Conservation (phyloP, 2,888 invertebrate species). For the Bimastos eiseni region DNA sequence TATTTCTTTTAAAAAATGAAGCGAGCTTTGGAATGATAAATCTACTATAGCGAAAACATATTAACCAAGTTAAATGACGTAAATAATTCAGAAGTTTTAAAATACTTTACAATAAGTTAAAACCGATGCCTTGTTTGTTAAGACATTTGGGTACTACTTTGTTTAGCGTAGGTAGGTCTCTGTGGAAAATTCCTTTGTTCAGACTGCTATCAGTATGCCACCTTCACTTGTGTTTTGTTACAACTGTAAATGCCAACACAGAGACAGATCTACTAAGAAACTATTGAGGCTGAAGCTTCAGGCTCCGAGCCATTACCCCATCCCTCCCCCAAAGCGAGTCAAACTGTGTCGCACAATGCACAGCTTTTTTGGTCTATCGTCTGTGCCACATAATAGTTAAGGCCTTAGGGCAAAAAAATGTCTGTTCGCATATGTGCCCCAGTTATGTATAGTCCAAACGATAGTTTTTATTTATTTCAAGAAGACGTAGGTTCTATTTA, state of each 20-base stretch:
- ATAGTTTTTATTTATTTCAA: not conserved
- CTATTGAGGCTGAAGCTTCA: too few species aligned
- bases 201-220: not conserved
- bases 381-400: too few species aligned
- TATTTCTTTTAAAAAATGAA: not conserved
- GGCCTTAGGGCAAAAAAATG: too few species aligned
- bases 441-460: not conserved
- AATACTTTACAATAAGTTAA: not conserved
- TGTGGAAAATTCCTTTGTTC: conserved; percentile 13
- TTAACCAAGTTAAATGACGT: not conserved
- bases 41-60: not conserved
- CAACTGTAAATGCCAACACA: not conserved
- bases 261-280: too few species aligned
- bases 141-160: not conserved
- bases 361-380: too few species aligned
- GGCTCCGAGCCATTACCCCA: too few species aligned
- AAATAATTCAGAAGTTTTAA: not conserved
- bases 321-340: too few species aligned
- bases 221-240: not conserved
- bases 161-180: not conserved
- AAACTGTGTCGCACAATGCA: too few species aligned
- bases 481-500: not conserved
- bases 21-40: not conserved
- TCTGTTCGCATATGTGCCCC: too few species aligned
- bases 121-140: not conserved